phyloP scores from a whole-genome alignment of 1,140 invertebrate species.

The Diprion similis region DNA sequence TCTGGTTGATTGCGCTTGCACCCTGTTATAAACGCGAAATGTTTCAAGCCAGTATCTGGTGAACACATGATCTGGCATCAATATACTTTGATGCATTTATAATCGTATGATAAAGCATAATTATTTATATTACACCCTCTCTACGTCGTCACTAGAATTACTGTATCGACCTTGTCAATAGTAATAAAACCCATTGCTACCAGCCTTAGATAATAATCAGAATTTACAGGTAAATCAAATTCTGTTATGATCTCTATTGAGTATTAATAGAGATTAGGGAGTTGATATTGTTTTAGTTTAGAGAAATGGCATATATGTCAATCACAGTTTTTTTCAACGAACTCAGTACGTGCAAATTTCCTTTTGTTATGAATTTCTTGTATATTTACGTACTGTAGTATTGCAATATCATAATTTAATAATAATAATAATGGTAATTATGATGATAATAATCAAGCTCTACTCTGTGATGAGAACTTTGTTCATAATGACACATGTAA shows the following conservation, averaged over 20 bases:
- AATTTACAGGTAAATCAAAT: background rate
- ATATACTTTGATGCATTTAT: background rate
- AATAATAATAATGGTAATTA: background rate
- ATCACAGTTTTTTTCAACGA: background rate
- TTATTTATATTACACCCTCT: background rate
- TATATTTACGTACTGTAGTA: background rate
- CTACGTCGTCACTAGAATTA: conserved; percentile 7
- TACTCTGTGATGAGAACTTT: background rate
- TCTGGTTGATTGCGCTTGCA: too few relatives aligned
- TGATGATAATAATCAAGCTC: background rate
- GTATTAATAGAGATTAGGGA: background rate
- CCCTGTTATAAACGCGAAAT: too few relatives aligned
- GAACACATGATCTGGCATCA: background rate
- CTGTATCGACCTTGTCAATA: background rate
- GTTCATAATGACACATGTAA: too few relatives aligned
- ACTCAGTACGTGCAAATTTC: background rate
- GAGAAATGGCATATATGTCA: background rate
- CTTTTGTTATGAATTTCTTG: background rate
- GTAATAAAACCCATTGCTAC: background rate
- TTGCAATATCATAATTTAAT: background rate
- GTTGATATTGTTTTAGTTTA: background rate
- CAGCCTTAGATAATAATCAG: background rate
- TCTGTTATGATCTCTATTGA: background rate
- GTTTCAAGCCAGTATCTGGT: background rate
- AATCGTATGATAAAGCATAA: too few relatives aligned